Evolutionary conservation across 2,888 invertebrate species (phyloP), one percentile per base, ranked within the genome.

Genomic region (Acanthosepion pharaonis): DNA sequence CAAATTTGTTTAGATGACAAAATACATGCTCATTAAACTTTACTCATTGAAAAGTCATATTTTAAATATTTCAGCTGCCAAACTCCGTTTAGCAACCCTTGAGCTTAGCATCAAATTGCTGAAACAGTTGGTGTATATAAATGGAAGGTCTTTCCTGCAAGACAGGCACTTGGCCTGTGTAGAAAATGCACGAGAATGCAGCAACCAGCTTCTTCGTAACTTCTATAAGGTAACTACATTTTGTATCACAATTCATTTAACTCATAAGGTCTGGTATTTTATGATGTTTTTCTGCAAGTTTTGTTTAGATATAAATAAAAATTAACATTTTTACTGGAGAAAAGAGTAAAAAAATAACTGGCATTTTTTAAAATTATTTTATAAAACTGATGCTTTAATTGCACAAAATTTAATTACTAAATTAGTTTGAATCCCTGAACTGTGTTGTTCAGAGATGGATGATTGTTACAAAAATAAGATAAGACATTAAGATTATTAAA

Each of bases 41-140:
- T 59, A 3, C 59, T 59, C 59, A 59, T 59, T 59, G 11, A 93
- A 51, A 25, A 55, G 20, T 33, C n/a, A 49, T n/a, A 53, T 53
- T 33, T 94, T 33, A n/a, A 11, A 53, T 59, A 42, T 94, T 94
- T 51, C 23, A 91, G 91, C 91, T 51, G 91, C 94, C 96, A 98
- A 98, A 97, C 98, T 99, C 51, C 98, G 99, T 18, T 98, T 99
- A 94, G 98, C 99, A 15, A 99, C 99, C 0, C 98, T 99, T 95
- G 99, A 99, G 97, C 98, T 99, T 96, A 98, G 98, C 92, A 98
- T 99, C 95, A 98, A 98, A 94, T 97, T 99, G 91, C 98, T 99
- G 95, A 98, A 98, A 97, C 98, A 98, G 97, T 97, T 98, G 96
- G 97, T 98, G 95, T 97, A 97, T 95, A 97, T 96, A 42, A 97